phyloP scores from a whole-genome alignment of 2,113 vertebrate genomes.

The Picathartes gymnocephalus region DNA sequence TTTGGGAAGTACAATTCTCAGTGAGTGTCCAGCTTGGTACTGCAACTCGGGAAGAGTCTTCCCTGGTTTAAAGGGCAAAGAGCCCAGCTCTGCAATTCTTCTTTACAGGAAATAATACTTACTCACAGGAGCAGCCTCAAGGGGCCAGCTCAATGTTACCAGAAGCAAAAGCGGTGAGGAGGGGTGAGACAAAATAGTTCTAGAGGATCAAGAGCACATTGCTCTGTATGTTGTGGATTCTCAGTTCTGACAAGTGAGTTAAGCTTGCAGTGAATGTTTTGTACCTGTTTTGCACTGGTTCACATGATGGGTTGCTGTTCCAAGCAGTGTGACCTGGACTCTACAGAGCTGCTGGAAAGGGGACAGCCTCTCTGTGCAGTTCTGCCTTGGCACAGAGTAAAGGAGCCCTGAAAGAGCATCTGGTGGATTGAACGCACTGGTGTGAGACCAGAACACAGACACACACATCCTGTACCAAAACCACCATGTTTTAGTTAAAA shows the following conservation, averaged over 20 bases:
- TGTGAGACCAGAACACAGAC: not conserved
- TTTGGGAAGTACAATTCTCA: not conserved
- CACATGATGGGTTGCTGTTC: not conserved
- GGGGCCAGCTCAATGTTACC: not conserved
- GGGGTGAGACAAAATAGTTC: not conserved
- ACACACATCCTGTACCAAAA: not conserved
- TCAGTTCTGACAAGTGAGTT: not conserved
- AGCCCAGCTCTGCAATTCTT: not conserved
- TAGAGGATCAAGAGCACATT: not conserved
- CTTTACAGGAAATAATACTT: not conserved
- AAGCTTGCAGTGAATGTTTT: not conserved
- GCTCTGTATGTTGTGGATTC: not conserved
- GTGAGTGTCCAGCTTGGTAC: not conserved
- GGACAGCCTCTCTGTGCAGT: not conserved
- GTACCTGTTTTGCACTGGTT: not conserved
- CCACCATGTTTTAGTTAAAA: not conserved
- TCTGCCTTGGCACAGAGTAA: not conserved
- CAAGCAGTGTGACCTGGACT: not conserved
- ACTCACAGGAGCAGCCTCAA: not conserved
- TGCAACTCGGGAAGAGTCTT: not conserved
- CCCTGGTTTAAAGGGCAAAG: not conserved
- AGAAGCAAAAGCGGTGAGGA: not conserved
- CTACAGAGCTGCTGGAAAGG: not conserved
- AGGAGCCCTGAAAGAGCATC: not conserved
- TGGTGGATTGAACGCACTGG: not conserved